Percentiles rank a stretch among this genome's conserved stretches.
These are phyloP conservation scores for Phyto melanocephala DNA, from an alignment of 2,888 invertebrate genomes.

Conservation along the genomic window DNA sequence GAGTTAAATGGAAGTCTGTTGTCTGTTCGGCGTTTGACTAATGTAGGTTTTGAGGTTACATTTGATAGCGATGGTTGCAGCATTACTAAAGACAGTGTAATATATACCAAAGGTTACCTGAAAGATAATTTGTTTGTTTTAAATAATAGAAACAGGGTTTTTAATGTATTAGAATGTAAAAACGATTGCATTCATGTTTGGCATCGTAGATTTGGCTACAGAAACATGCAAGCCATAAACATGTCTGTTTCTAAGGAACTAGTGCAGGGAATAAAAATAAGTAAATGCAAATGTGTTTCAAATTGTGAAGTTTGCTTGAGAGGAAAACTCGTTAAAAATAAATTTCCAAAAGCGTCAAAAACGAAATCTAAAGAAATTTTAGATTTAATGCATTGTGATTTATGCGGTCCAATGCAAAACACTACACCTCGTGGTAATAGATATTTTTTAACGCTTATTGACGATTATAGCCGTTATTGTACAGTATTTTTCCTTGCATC, in stretches of 20 bases:
- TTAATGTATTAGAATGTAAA: conserved; percentile 13
- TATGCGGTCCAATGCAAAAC: conserved; percentile 38
- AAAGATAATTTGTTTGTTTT: not conserved
- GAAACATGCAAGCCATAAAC: not conserved
- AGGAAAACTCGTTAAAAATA: conserved; percentile 27
- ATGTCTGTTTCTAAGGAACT: conserved; percentile 2
- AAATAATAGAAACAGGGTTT: not conserved
- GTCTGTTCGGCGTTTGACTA: conserved; percentile 14
- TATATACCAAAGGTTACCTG: not conserved
- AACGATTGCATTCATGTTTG: not conserved
- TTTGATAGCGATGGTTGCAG: not conserved
- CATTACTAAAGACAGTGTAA: not conserved
- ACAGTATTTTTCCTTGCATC: conserved; percentile 22
- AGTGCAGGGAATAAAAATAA: too few species aligned
- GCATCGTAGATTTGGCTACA: conserved; percentile 19
- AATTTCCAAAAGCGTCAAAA: conserved; percentile 34
- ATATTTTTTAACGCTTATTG: conserved; percentile 43
- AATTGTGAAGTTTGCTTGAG: conserved; percentile 24
- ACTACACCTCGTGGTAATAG: conserved; percentile 12
- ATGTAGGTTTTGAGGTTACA: not conserved
- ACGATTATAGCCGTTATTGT: conserved; percentile 51
- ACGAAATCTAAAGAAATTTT: conserved; percentile 15
- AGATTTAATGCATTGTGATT: conserved; percentile 21
- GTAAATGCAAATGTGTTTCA: too few species aligned
- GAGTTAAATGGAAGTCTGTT: conserved; percentile 18